phyloP scores from a whole-genome alignment of 2,797 vertebrate species.

The Tapirus indicus region DNA sequence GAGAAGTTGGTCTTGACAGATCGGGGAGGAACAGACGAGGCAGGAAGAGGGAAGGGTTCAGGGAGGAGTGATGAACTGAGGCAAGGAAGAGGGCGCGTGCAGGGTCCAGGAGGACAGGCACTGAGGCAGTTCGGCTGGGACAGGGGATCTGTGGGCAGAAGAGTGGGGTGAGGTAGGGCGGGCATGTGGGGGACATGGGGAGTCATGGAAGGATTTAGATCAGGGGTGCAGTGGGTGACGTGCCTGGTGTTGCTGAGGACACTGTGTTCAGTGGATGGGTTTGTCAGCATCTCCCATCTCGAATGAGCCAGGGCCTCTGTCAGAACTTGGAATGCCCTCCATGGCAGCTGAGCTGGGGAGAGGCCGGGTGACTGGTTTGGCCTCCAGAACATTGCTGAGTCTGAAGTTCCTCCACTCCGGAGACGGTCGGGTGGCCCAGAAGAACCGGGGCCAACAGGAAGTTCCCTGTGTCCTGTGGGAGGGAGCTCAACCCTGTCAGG shows the following conservation, averaged over 20 bases:
- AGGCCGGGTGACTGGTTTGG: not conserved
- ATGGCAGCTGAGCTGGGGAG: not conserved
- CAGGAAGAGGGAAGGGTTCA: not conserved
- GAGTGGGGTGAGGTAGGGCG: not conserved
- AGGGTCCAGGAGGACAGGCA: no score
- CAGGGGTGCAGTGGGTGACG: not conserved
- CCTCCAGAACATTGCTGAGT: not conserved
- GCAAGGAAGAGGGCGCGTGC: fast-evolving
- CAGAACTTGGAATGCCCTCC: not conserved
- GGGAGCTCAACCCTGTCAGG: not conserved
- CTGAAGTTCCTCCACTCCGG: not conserved
- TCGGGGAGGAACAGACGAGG: not conserved
- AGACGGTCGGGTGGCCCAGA: not conserved
- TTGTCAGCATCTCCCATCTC: not conserved
- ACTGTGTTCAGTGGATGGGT: not conserved
- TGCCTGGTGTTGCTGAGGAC: not conserved
- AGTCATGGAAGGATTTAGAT: not conserved
- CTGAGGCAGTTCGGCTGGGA: not conserved
- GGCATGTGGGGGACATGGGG: not conserved
- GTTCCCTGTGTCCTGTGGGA: not conserved
- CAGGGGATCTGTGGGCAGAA: not conserved
- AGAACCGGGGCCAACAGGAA: not conserved
- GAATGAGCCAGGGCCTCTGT: not conserved
- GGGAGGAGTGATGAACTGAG: no score
- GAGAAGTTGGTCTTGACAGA: not conserved